phyloP scores from a whole-genome alignment of 2,113 vertebrate genomes.

The Esox niger region DNA sequence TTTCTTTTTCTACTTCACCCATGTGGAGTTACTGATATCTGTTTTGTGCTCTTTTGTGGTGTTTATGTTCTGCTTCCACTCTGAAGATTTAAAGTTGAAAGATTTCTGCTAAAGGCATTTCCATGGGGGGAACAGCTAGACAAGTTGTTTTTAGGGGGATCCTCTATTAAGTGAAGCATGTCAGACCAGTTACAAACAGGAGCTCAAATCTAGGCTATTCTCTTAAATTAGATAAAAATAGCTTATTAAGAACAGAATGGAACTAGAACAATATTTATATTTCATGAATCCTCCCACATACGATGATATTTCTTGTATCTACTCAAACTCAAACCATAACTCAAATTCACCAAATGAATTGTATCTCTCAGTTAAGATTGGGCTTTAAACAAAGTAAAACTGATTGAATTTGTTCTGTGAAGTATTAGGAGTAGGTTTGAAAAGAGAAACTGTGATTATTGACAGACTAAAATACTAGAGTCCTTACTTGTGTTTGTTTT shows the following conservation, averaged over 20 bases:
- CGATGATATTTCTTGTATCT: not conserved
- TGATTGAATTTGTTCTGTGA: too few species aligned
- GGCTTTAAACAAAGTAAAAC: too few species aligned
- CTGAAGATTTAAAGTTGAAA: not conserved
- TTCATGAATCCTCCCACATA: not conserved
- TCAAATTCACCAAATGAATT: not conserved
- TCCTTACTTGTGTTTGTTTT: too few species aligned
- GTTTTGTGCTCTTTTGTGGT: constrained; percentile 4
- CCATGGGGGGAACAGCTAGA: not conserved
- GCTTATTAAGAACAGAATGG: not conserved
- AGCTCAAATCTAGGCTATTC: not conserved
- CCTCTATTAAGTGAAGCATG: not conserved
- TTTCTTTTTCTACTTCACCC: constrained; percentile 23
- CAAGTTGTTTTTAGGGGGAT: not conserved
- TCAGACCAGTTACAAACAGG: not conserved
- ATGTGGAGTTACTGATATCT: not conserved
- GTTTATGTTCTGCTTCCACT: constrained; percentile 19
- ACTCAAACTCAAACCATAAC: not conserved
- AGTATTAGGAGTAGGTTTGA: not conserved
- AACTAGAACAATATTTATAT: not conserved
- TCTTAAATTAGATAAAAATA: not conserved
- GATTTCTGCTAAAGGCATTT: constrained; percentile 3
- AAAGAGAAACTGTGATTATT: not conserved
- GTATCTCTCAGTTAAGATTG: too few species aligned
- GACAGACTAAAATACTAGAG: not conserved